Percentiles rank a stretch among this genome's conserved stretches.
These are phyloP conservation scores for Caenorhabditis becei DNA, from an alignment of 2,888 invertebrate species.

Conservation along the genomic window DNA sequence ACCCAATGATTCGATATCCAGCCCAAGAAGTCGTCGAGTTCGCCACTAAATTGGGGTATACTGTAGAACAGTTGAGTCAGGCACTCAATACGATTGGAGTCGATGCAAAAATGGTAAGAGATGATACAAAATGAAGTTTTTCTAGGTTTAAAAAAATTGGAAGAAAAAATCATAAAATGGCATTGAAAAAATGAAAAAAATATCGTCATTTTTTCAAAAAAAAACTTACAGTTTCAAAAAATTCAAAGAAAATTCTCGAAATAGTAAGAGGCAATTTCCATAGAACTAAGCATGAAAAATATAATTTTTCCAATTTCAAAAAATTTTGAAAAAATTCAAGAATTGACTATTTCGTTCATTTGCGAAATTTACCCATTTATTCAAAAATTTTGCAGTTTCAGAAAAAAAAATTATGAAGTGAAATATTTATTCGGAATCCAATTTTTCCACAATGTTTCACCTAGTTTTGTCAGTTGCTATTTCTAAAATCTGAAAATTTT, in stretches of 20 bases:
- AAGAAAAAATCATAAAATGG: background rate
- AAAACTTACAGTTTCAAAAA: background rate
- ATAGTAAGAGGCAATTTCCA: too few species aligned
- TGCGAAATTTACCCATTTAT: too few species aligned
- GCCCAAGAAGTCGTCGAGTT: slow-evolving; percentile 86
- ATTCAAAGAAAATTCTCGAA: too few species aligned
- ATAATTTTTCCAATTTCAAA: too few species aligned
- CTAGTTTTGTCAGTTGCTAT: too few species aligned
- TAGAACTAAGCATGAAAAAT: too few species aligned
- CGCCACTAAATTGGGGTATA: slow-evolving; percentile 93
- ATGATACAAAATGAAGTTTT: background rate
- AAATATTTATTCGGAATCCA: too few species aligned
- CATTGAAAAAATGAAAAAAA: background rate
- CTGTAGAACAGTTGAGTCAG: slow-evolving; percentile 89
- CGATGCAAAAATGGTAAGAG: slow-evolving; percentile 82
- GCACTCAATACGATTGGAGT: slow-evolving; percentile 91
- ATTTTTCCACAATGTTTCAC: too few species aligned
- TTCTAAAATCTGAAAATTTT: too few species aligned
- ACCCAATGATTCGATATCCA: slow-evolving; percentile 34
- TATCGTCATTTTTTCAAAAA: background rate
- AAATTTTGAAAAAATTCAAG: too few species aligned
- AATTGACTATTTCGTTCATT: too few species aligned
- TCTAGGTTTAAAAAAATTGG: background rate
- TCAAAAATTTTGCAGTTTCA: background rate
- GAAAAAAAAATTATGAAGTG: background rate